Percentiles rank a stretch among this genome's conserved stretches.
These are phyloP conservation scores for Eilema caniola DNA, from an alignment of 2,888 invertebrate genomes.

Conservation along the genomic window DNA sequence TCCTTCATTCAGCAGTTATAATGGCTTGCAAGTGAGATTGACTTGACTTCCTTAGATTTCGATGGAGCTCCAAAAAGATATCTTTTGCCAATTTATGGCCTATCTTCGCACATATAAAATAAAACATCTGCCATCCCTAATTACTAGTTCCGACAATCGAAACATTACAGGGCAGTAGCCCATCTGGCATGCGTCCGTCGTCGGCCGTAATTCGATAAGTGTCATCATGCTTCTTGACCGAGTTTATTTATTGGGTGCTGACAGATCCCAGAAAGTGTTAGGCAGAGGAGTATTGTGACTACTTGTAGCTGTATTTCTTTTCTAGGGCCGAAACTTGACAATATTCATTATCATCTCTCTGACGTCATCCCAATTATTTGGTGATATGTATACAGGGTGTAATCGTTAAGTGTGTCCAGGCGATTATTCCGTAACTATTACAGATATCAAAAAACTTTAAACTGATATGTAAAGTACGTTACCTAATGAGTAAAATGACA, in stretches of 20 bases:
- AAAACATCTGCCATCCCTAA: neutral
- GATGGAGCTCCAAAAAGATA: neutral
- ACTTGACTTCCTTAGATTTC: too few relatives aligned
- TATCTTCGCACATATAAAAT: neutral
- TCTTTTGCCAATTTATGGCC: neutral
- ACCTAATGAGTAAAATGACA: too few relatives aligned
- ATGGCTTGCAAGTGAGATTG: too few relatives aligned
- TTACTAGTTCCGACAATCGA: constrained; percentile 1
- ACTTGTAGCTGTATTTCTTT: neutral
- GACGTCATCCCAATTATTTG: neutral
- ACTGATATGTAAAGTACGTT: too few relatives aligned
- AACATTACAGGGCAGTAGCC: neutral
- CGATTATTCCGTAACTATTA: too few relatives aligned
- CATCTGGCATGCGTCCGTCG: neutral
- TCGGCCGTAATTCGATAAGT: neutral
- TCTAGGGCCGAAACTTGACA: neutral
- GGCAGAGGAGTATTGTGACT: neutral
- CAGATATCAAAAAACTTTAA: too few relatives aligned
- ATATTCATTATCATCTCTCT: neutral
- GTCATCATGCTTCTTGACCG: constrained; percentile 9
- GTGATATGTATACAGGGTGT: too few relatives aligned
- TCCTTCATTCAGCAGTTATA: too few relatives aligned
- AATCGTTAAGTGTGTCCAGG: too few relatives aligned
- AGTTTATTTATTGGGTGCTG: neutral
- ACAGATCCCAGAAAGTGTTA: neutral